Evolutionary conservation across 2,113 vertebrate species (phyloP), one percentile per base, ranked within the genome.

Genomic region (Neomonachus schauinslandi): DNA sequence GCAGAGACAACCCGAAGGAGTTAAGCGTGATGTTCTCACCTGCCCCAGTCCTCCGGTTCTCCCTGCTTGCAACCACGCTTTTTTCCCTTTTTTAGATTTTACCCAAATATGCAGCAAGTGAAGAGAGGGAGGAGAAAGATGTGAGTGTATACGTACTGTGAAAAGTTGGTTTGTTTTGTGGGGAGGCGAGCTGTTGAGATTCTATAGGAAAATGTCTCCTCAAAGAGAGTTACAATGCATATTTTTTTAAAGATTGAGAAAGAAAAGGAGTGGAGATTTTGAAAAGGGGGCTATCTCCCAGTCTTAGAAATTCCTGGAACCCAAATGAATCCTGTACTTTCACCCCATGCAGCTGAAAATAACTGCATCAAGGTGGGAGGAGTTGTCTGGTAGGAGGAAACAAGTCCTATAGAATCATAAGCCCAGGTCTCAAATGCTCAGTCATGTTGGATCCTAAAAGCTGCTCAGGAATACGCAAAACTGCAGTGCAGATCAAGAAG

Each of bases 191-290:
- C 87, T 86, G 16, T n/a, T 81, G 76, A 89, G 57, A 87, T 81
- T 91, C 31, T 61, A 86, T 1, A 31, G 49, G 39, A 92, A 87
- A 95, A 89, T 51, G 49, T 81, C 61, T 92, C 88, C 69, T 65
- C n/a, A 55, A 61, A n/a, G 67, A 61, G 89, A 67, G 51, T 80
- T 77, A 63, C 7, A 31, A 77, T 16, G 4, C 1, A 15, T 89
- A 11, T 81, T 77, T 82, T 97, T 88, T 72, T 61, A 51, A 94
- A 94, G 33, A 61, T 16, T 49, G 51, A 96, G 31, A 88, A 96
- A 97, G 46, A 82, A 94, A 93, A 83, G 42, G 15, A 57, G 33
- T 49, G 74, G 18, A 81, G 67, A 39, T 53, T 61, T 79, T 76
- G 61, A 79, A 5, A 42, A 84, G 28, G 7, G 39, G 26, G 31